Evolutionary conservation across 2,888 invertebrate species (phyloP), one percentile per base, ranked within the genome.

Genomic region (Erebia ligea): DNA sequence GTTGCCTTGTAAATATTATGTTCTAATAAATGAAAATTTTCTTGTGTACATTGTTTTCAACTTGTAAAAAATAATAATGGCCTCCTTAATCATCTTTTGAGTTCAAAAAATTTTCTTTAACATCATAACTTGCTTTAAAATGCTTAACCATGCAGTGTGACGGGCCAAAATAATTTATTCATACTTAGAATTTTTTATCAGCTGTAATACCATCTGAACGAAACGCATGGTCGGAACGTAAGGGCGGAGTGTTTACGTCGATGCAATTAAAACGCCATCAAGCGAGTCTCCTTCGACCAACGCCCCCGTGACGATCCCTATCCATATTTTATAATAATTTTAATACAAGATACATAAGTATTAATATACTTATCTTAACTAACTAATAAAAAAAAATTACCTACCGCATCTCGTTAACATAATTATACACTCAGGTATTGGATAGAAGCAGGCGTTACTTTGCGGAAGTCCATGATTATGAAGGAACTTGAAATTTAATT

Each of bases 181-280:
- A 69, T 71, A 74, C 68, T 68, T 66, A 73, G 63, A 71, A 65
- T 73, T 75, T 71, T 75, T 75, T 75, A 74, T 75, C 69, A 75
- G 61, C 69, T 50, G 67, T 68, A 73, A 75, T 72, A 73, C 63
- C 69, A 71, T 70, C 74, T 69, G 67, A 65, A 73, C 54, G 62
- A 72, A 74, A 70, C 61, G 63, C 71, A 75, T 54, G 57, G 50
- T 70, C 57, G 69, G 64, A 71, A 74, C 70, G 61, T 68, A 81
- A 83, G 85, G 88, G 86, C 82, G 86, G 84, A 86, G 80, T 87
- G 84, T 86, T 88, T 87, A 82, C 86, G 76, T 81, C 79, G 77
- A 71, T 76, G 82, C 83, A 90, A 91, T 92, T 91, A 91, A 88
- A 90, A 84, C 76, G 72, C 84, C 85, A 90, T 91, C 84, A 87